Conservation (phyloP, 2,113 vertebrate genomes). For the Herpetotheres cachinnans region DNA sequence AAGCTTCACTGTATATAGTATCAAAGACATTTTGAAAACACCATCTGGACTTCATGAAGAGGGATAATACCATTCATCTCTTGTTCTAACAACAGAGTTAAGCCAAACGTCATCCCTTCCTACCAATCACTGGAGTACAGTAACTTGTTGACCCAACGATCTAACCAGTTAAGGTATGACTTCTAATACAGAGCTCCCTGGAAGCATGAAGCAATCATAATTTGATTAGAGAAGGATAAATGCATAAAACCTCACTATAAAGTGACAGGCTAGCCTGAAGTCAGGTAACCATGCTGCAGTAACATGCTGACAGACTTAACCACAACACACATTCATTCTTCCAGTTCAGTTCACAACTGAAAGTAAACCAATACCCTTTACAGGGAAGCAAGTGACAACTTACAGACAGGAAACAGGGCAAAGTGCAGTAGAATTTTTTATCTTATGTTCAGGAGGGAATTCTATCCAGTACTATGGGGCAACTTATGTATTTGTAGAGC, state of each 20-base stretch:
- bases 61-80: neutral
- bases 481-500: neutral
- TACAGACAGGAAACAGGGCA: neutral
- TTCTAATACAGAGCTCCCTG: neutral
- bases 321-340: slow-evolving; percentile 2
- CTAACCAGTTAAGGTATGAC: slow-evolving; percentile 32
- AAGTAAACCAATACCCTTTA: neutral
- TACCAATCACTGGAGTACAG: neutral
- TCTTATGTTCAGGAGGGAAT: neutral
- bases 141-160: neutral
- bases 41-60: neutral
- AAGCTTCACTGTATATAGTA: neutral
- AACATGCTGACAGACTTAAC: neutral
- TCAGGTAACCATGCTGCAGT: neutral
- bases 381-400: neutral
- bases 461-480: neutral
- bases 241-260: neutral
- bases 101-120: neutral
- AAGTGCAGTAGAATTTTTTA: neutral
- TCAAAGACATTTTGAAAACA: neutral
- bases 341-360: neutral
- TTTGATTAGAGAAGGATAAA: neutral
- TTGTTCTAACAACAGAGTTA: neutral
- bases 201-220: neutral
- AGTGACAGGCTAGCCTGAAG: neutral